Base-by-base conservation (phyloP, 1,140 invertebrate genomes). In the Eubasilissa regina region DNA sequence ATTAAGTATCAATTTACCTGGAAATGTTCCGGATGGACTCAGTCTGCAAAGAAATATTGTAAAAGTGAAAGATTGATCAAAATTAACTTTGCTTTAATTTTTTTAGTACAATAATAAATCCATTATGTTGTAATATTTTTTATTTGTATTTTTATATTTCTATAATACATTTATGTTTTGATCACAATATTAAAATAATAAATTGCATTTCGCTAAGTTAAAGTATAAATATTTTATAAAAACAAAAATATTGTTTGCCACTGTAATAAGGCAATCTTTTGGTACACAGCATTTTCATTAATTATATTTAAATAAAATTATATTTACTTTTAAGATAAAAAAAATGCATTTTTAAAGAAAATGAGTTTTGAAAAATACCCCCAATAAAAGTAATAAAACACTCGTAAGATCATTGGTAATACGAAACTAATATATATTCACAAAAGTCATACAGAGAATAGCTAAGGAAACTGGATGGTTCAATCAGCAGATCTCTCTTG, bases 231-330 rank as follows among this genome's bases (percentile, higher is more conserved):
- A 70, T 70, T 47, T 70, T 70, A 70, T 47, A 70, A 48, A 70
- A 70, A 70, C 45, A 70, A 70, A 70, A 48, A 70, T 64, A 64
- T 64, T 35, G 60, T 64, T 70, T 70, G 66, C 66, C 66, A 70
- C 12, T 70, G 66, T 48, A 70, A 48, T 70, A 47, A 70, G 66
- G 66, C 66, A 70, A 70, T 47, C 43, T 64, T 70, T 70, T 70
- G 66, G 66, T 70, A 70, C 66, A 70, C 66, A 70, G 66, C 66
- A 70, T 70, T 70, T 47, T 70, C n/a, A 70, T 70, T 70, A 70
- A 21, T 19, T 48, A 45, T 47, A 35, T 48, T 25, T 64, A 64
- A 64, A 64, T 43, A 64, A 64, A 25, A 64, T 64, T 64, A 64
- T 64, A 25, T 25, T 64, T 64, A 64, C 1, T 9, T 68, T 72